Base-by-base conservation (phyloP, 2,113 vertebrate genomes). In the Riparia riparia region DNA sequence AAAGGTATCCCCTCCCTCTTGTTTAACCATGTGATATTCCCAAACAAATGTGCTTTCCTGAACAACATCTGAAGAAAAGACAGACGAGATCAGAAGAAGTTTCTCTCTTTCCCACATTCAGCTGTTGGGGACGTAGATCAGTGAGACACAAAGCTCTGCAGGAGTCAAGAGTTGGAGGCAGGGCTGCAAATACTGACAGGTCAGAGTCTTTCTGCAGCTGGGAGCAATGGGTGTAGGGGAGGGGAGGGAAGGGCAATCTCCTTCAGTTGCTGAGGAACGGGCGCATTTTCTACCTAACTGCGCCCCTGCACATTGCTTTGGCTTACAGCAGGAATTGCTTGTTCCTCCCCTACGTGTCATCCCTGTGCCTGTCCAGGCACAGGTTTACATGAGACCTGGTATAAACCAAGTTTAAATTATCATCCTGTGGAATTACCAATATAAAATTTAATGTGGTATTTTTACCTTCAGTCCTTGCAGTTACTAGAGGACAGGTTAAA, bases 361-460 rank as follows among this genome's bases (percentile, higher is more conserved):
- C 42, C 31, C 41, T 32, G 41, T 31, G 68, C 47, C 79, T 71
- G 25, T 32, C 31, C 39, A 83, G 51, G 41, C 69, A 60, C 2
- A 4, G 65, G 56, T 84, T 90, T 90, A 53, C 51, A 10, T 31
- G 51, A 81, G 64, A 60, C 28, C 28, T 57, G 51, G 7, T 49
- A 45, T 86, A 94, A 91, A 77, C 51, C 80, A 37, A 56, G 88
- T 80, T 82, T 68, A 92, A 90, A 93, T 44, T 47, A 81, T 86
- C 64, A 78, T 95, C 68, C 51, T 64, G 79, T 73, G 68, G 80
- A 94, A 96, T 96, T 93, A 84, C 92, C 0, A 1, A 56, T 69
- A 92, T 96, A 97, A 96, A 96, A 94, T 94, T 94, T 96, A 94
- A 96, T 93, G 95, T 56, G 64, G 32, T 95, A 15, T 95, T 96